Evolutionary conservation across 1,140 invertebrate genomes (phyloP).

Genomic region (Bombyx mandarina): DNA sequence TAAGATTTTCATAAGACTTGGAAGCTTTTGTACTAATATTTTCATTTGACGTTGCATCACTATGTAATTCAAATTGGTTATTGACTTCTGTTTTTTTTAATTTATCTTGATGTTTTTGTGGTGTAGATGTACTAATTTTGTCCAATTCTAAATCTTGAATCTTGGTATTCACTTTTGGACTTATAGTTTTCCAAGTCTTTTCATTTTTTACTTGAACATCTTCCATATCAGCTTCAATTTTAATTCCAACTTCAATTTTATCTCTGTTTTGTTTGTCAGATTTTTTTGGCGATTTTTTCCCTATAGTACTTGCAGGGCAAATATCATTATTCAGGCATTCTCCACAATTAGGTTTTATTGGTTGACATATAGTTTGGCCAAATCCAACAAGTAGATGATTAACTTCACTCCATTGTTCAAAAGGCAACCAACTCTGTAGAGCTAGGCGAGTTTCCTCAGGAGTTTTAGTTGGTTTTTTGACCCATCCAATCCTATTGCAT

Average conservation of each 20-base stretch:
- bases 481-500: conserved; percentile 90
- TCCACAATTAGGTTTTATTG: conserved; percentile 84
- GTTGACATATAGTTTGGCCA: conserved; percentile 92
- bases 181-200: too few relatives aligned
- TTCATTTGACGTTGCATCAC: too few relatives aligned
- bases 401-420: conserved; percentile 88
- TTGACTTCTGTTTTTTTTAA: too few relatives aligned
- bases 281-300: conserved; percentile 36
- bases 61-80: too few relatives aligned
- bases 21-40: too few relatives aligned
- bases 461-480: conserved; percentile 80
- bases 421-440: conserved; percentile 92
- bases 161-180: too few relatives aligned
- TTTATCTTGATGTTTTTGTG: too few relatives aligned
- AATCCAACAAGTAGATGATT: conserved; percentile 96
- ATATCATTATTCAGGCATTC: conserved; percentile 87
- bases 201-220: neutral
- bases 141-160: too few relatives aligned
- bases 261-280: conserved; percentile 12
- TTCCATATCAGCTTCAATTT: neutral
- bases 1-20: too few relatives aligned
- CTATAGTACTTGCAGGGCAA: conserved; percentile 80
- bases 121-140: too few relatives aligned
- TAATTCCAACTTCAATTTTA: conserved; percentile 2
- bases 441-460: conserved; percentile 89